A percentile compares a stretch with the other conserved stretches of the same genome.
Conservation (phyloP, 1,140 invertebrate genomes). For the Aphaenogaster rudis region DNA sequence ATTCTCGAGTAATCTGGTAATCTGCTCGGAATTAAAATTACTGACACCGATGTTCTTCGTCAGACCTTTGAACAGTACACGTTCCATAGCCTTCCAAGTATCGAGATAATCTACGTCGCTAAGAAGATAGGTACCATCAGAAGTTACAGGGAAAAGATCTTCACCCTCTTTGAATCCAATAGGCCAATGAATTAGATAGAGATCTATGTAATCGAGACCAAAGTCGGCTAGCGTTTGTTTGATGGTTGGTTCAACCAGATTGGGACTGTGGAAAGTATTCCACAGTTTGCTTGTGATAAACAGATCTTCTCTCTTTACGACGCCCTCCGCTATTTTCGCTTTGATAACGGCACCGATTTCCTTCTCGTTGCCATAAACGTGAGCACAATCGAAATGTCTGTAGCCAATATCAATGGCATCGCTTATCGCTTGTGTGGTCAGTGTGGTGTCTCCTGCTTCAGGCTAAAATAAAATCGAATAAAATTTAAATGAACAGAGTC, state of each 20-base stretch:
- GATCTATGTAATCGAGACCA: slow-evolving; percentile 91
- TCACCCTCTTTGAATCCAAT: slow-evolving; percentile 88
- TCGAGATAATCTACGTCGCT: slow-evolving; percentile 89
- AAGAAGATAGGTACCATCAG: slow-evolving; percentile 84
- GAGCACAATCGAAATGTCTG: slow-evolving; percentile 91
- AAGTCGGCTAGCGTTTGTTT: slow-evolving; percentile 89
- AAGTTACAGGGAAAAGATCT: slow-evolving; percentile 82
- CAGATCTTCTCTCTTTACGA: slow-evolving; percentile 91
- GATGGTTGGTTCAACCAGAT: slow-evolving; percentile 86
- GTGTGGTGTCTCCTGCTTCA: slow-evolving; percentile 84
- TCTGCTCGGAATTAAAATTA: slow-evolving; percentile 95
- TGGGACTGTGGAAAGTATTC: slow-evolving; percentile 87
- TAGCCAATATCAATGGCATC: slow-evolving; percentile 91
- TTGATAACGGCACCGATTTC: slow-evolving; percentile 93
- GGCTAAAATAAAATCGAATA: slow-evolving; percentile 74
- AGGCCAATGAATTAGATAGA: slow-evolving; percentile 94
- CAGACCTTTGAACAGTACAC: slow-evolving; percentile 90
- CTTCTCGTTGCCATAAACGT: slow-evolving; percentile 92
- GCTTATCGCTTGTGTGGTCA: slow-evolving; percentile 89
- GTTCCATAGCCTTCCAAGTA: slow-evolving; percentile 93
- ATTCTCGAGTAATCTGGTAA: slow-evolving; percentile 90
- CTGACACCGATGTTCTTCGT: slow-evolving; percentile 94
- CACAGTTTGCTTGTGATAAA: slow-evolving; percentile 89
- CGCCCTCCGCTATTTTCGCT: slow-evolving; percentile 91
- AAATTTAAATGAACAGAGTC: background rate